These are phyloP conservation scores for Nomia melanderi DNA, from an alignment of 1,140 invertebrate species.

Conservation along the genomic window DNA sequence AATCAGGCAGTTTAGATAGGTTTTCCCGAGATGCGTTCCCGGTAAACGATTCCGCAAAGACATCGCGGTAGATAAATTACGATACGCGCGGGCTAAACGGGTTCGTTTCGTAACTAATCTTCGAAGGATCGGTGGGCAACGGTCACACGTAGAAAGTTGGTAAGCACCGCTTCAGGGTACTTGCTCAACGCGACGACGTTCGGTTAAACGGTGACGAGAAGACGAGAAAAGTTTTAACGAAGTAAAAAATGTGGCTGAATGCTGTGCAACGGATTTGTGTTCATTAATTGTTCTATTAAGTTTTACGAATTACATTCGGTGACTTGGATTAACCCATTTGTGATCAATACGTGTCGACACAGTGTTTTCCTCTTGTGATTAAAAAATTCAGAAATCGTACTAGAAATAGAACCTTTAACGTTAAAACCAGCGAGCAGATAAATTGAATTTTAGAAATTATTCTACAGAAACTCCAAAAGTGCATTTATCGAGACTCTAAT, in stretches of 20 bases:
- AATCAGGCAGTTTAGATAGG: not conserved
- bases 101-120: slow-evolving; percentile 54
- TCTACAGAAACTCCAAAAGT: too few relatives aligned
- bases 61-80: slow-evolving; percentile 18
- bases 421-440: too few relatives aligned
- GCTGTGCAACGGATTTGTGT: not conserved
- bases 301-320: not conserved
- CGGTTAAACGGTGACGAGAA: not conserved
- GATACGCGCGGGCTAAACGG: slow-evolving; percentile 16
- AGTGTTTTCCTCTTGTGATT: too few relatives aligned
- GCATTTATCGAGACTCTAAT: too few relatives aligned
- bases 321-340: too few relatives aligned
- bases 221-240: slow-evolving; percentile 30
- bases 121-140: slow-evolving; percentile 30
- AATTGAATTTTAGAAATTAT: too few relatives aligned
- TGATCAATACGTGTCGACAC: too few relatives aligned
- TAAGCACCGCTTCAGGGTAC: slow-evolving; percentile 23
- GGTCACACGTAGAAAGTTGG: slow-evolving; percentile 57
- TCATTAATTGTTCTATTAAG: not conserved
- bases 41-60: slow-evolving; percentile 33
- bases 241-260: not conserved
- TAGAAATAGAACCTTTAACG: too few relatives aligned
- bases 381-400: too few relatives aligned
- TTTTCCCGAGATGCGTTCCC: slow-evolving; percentile 20
- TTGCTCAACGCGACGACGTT: slow-evolving; percentile 47